These are phyloP conservation scores for Sarcophaga caerulescens DNA, from an alignment of 2,888 invertebrate genomes.

Conservation along the genomic window DNA sequence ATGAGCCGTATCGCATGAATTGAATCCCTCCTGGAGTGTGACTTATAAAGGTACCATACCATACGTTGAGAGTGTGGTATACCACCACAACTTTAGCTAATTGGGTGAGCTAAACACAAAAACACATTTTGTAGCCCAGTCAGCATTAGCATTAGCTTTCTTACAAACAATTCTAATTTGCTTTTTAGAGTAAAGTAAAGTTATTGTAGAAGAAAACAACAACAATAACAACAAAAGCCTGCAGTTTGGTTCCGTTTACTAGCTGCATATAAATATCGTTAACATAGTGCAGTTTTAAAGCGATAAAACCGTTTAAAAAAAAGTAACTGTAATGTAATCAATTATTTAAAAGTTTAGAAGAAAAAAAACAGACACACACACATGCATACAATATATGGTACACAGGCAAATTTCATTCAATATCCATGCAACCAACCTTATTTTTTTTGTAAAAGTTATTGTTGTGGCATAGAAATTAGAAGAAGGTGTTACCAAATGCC, in stretches of 20 bases:
- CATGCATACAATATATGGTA: too few relatives aligned
- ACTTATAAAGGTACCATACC: conserved; percentile 57
- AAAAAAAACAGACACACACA: background rate
- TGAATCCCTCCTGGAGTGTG: conserved; percentile 62
- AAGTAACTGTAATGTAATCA: conserved; percentile 69
- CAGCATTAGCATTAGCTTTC: too few relatives aligned
- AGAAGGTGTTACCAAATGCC: conserved; percentile 61
- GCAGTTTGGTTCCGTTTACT: conserved; percentile 58
- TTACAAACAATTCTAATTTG: conserved; percentile 54
- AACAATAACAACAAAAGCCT: background rate
- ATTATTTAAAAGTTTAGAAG: conserved; percentile 52
- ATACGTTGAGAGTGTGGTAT: background rate
- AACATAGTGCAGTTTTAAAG: background rate
- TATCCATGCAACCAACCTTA: conserved; percentile 45
- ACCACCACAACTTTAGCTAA: background rate
- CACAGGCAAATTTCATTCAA: conserved; percentile 45
- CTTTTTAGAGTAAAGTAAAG: conserved; percentile 9
- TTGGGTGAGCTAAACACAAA: background rate
- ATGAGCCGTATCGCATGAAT: conserved; percentile 47
- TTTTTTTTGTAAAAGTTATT: conserved; percentile 13
- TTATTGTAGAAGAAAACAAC: background rate
- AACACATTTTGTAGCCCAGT: background rate
- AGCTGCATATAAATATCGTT: conserved; percentile 33
- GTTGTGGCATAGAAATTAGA: conserved; percentile 25
- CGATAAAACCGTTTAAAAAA: conserved; percentile 39